phyloP scores from a whole-genome alignment of 1,140 invertebrate genomes.

The Neodiprion pinetum region DNA sequence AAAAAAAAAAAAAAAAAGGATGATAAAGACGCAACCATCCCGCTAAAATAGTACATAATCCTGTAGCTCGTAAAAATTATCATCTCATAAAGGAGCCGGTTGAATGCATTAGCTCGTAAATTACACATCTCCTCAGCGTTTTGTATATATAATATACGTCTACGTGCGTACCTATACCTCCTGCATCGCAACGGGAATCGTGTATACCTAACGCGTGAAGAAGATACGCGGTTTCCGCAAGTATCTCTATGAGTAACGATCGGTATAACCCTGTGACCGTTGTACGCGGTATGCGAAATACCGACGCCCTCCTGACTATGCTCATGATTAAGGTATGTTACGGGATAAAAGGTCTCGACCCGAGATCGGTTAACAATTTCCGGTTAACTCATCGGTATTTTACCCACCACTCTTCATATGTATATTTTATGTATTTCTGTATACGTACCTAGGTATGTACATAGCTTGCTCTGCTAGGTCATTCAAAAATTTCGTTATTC shows the following conservation, averaged over 20 bases:
- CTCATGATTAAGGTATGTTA: background rate
- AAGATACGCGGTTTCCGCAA: too few relatives aligned
- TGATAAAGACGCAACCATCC: background rate
- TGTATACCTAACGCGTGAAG: too few relatives aligned
- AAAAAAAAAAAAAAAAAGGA: background rate
- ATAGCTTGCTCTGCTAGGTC: too few relatives aligned
- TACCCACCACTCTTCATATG: background rate
- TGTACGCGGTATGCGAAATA: background rate
- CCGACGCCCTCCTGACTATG: background rate
- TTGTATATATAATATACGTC: too few relatives aligned
- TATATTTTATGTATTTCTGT: too few relatives aligned
- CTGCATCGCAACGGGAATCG: too few relatives aligned
- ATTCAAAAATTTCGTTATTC: too few relatives aligned
- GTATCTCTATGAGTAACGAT: background rate
- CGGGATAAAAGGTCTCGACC: background rate
- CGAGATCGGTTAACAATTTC: background rate
- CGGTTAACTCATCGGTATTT: background rate
- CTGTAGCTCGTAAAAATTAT: background rate
- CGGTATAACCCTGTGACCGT: background rate
- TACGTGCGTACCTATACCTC: too few relatives aligned
- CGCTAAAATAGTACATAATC: background rate
- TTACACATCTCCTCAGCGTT: background rate
- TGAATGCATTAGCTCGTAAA: background rate
- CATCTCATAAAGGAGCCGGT: background rate
- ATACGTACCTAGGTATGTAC: too few relatives aligned